Percentiles rank a stretch among this genome's conserved stretches.
Evolutionary conservation across 2,888 invertebrate species (phyloP).

Genomic region (Myopa testacea): DNA sequence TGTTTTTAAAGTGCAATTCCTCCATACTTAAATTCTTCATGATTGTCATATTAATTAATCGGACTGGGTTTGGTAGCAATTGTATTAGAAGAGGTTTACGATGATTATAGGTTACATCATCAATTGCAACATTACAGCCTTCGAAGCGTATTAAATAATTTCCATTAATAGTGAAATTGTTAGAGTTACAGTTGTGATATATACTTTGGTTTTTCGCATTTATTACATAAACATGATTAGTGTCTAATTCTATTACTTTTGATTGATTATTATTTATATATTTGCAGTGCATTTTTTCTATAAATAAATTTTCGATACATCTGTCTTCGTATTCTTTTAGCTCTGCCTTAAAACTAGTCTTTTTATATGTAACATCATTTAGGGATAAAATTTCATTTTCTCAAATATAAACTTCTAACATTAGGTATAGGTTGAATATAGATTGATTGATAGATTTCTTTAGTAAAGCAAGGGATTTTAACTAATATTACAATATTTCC

Average conservation of each 20-base stretch:
- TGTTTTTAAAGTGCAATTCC: slow-evolving; percentile 18
- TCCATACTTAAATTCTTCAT: slow-evolving; percentile 26
- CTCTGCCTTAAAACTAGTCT: background rate
- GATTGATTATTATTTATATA: slow-evolving; percentile 26
- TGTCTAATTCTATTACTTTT: slow-evolving; percentile 24
- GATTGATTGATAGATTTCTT: slow-evolving; percentile 8
- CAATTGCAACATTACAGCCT: slow-evolving; percentile 28
- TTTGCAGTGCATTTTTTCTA: slow-evolving; percentile 20
- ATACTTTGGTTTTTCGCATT: slow-evolving; percentile 26
- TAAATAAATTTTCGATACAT: slow-evolving; percentile 16
- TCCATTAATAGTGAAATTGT: slow-evolving; percentile 29
- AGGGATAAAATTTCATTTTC: slow-evolving; percentile 8
- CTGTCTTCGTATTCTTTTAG: slow-evolving; percentile 24
- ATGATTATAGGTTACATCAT: slow-evolving; percentile 18
- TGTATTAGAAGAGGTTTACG: slow-evolving; percentile 26
- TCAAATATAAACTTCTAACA: background rate
- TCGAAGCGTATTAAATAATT: slow-evolving; percentile 25
- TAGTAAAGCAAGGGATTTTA: slow-evolving; percentile 8
- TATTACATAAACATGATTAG: slow-evolving; percentile 24
- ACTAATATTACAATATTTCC: slow-evolving; percentile 8
- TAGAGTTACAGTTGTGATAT: slow-evolving; percentile 30
- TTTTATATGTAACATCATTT: slow-evolving; percentile 7
- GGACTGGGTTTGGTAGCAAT: slow-evolving; percentile 25
- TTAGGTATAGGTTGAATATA: slow-evolving; percentile 4
- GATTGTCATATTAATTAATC: slow-evolving; percentile 24